Evolutionary conservation across 2,888 invertebrate genomes (phyloP).

Genomic region (Halictus ligatus): DNA sequence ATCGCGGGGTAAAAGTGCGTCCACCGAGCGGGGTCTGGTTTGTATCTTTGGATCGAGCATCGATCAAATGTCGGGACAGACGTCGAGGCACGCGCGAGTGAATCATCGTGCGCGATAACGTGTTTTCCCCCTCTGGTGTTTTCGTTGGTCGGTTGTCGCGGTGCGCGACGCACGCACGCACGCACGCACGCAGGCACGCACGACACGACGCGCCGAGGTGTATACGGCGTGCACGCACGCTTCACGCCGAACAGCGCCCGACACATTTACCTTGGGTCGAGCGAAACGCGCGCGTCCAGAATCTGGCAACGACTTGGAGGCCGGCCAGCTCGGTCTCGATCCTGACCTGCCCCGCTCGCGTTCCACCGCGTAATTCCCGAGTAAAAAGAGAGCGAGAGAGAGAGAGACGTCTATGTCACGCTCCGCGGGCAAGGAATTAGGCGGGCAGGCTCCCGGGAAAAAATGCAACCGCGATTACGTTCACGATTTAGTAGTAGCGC

Average conservation of each 20-base stretch:
- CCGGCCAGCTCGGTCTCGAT: conserved; percentile 65
- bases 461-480: conserved; percentile 51
- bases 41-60: neutral
- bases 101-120: conserved; percentile 25
- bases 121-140: neutral
- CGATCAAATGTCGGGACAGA: neutral
- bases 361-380: conserved; percentile 53
- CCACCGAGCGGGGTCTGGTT: neutral
- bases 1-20: neutral
- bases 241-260: conserved; percentile 17
- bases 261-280: conserved; percentile 63
- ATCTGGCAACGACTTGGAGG: conserved; percentile 69
- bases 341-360: conserved; percentile 62
- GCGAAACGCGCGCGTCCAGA: conserved; percentile 54
- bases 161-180: neutral
- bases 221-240: neutral
- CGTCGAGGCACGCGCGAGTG: conserved; percentile 3
- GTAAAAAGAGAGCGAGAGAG: conserved; percentile 16
- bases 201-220: neutral
- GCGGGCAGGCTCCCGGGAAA: conserved; percentile 18
- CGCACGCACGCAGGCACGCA: neutral
- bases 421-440: conserved; percentile 19
- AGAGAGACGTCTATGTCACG: neutral
- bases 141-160: neutral
- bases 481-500: conserved; percentile 4